These are phyloP conservation scores for Disparrhopalites patrizii DNA, from an alignment of 2,888 invertebrate genomes.

Conservation along the genomic window DNA sequence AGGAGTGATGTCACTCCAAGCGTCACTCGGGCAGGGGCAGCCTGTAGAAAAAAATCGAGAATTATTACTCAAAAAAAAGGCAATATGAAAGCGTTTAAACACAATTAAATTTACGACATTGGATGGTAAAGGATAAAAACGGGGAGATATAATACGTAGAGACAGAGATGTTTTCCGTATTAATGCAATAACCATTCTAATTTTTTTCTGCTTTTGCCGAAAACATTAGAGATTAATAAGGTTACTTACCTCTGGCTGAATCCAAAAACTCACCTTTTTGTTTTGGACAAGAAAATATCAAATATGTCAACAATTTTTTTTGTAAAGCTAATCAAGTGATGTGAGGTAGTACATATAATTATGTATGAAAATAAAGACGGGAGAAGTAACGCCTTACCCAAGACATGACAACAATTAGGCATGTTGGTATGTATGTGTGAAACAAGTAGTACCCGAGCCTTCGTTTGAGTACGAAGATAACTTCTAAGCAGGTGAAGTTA, in stretches of 20 bases:
- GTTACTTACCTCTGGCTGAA: constrained; percentile 44
- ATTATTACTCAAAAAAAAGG: too few relatives aligned
- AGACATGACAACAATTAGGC: constrained; percentile 67
- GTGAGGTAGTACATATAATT: too few relatives aligned
- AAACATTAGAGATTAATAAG: background rate
- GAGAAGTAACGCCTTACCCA: constrained; percentile 36
- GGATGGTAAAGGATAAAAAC: too few relatives aligned
- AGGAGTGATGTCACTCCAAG: constrained; percentile 85
- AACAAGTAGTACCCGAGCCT: constrained; percentile 87
- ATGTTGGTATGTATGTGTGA: constrained; percentile 90
- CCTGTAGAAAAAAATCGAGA: constrained; percentile 8
- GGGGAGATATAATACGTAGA: too few relatives aligned
- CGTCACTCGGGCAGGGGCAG: constrained; percentile 84
- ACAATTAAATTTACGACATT: too few relatives aligned
- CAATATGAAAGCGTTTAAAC: too few relatives aligned
- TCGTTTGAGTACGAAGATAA: constrained; percentile 81
- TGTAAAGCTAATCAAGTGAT: background rate
- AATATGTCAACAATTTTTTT: background rate
- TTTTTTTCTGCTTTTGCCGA: too few relatives aligned
- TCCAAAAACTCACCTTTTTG: constrained; percentile 50
- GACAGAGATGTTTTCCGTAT: too few relatives aligned
- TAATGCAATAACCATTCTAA: too few relatives aligned
- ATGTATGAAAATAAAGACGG: too few relatives aligned
- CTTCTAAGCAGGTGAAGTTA: constrained; percentile 87
- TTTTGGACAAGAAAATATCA: background rate